Evolutionary conservation across 2,888 invertebrate genomes (phyloP).

Genomic region (Aproaerema taeniolella): DNA sequence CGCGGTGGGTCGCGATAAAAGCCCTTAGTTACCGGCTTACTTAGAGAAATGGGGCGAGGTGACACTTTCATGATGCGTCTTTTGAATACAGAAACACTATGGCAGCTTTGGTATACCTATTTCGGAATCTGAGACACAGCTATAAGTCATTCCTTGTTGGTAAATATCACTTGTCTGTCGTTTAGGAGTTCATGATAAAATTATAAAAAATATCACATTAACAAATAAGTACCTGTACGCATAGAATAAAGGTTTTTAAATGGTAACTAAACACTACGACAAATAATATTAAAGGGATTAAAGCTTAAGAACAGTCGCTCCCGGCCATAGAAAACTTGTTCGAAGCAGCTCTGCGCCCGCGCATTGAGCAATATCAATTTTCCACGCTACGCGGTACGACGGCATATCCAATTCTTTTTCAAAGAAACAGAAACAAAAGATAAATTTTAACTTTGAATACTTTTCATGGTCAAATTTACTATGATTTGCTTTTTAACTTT

Average conservation of each 20-base stretch:
- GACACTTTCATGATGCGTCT: too few relatives aligned
- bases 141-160: too few relatives aligned
- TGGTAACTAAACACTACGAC: too few relatives aligned
- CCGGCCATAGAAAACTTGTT: slow-evolving; percentile 36
- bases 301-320: slow-evolving; percentile 38
- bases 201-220: too few relatives aligned
- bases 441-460: slow-evolving; percentile 23
- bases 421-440: slow-evolving; percentile 24
- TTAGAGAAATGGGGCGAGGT: slow-evolving; percentile 45
- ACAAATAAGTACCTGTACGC: too few relatives aligned
- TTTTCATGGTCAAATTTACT: slow-evolving; percentile 9
- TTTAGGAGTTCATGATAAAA: too few relatives aligned
- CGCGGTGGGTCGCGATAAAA: slow-evolving; percentile 56
- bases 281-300: slow-evolving; percentile 36
- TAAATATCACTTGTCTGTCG: too few relatives aligned
- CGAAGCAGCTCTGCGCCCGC: slow-evolving; percentile 35
- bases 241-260: too few relatives aligned
- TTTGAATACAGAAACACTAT: neutral
- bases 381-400: slow-evolving; percentile 34
- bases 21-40: slow-evolving; percentile 52
- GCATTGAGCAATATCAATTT: slow-evolving; percentile 54
- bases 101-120: too few relatives aligned
- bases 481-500: too few relatives aligned
- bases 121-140: too few relatives aligned
- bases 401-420: slow-evolving; percentile 29